These are phyloP conservation scores for Uropetala carovei DNA, from an alignment of 2,888 invertebrate genomes.

Conservation along the genomic window DNA sequence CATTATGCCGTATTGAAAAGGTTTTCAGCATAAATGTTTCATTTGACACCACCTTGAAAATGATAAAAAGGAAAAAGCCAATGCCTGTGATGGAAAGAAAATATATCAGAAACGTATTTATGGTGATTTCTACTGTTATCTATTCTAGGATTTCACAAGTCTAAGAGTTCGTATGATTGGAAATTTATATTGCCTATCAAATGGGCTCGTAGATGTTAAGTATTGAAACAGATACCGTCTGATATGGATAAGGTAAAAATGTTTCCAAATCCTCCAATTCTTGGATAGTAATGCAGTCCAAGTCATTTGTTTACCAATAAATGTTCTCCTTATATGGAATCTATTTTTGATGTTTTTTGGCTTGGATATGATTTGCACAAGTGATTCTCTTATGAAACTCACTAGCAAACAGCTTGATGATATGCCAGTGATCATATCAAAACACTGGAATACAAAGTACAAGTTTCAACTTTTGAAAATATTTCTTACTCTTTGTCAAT, in stretches of 20 bases:
- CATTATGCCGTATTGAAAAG: neutral
- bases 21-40: too few species aligned
- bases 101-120: too few species aligned
- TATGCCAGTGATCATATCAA: neutral
- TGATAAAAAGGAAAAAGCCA: too few species aligned
- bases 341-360: slow-evolving; percentile 54
- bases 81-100: too few species aligned
- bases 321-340: slow-evolving; percentile 26
- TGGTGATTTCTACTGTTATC: too few species aligned
- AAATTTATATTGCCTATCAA: too few species aligned
- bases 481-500: neutral
- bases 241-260: neutral
- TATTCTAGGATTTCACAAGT: too few species aligned
- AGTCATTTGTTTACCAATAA: slow-evolving; percentile 13
- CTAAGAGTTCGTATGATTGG: too few species aligned
- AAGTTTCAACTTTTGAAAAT: slow-evolving; percentile 44
- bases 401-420: neutral
- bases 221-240: neutral
- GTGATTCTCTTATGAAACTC: slow-evolving; percentile 13
- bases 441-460: slow-evolving; percentile 26
- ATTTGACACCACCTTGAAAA: too few species aligned
- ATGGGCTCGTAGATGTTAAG: too few species aligned
- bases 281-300: neutral
- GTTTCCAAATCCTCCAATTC: neutral
- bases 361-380: slow-evolving; percentile 56